phyloP scores from a whole-genome alignment of 1,140 invertebrate genomes.

The Drosophila kurseongensis region DNA sequence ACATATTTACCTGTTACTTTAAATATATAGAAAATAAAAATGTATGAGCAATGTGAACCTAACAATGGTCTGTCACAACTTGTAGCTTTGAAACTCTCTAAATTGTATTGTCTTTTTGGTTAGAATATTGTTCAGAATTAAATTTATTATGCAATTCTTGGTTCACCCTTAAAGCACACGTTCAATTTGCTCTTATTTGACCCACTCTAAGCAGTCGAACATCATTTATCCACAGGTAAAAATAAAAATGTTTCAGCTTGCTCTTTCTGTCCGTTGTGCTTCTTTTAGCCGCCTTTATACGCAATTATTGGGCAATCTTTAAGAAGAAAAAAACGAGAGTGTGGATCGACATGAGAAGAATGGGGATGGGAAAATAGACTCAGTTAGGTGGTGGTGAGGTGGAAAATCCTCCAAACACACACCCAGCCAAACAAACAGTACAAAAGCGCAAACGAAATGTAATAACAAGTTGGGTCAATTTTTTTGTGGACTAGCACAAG shows the following conservation, averaged over 20 bases:
- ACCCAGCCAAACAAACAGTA: neutral
- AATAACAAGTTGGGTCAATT: constrained; percentile 37
- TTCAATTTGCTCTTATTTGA: neutral
- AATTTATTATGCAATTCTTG: neutral
- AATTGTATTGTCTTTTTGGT: neutral
- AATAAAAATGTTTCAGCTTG: constrained; percentile 32
- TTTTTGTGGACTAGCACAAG: constrained; percentile 18
- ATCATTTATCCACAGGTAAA: constrained; percentile 39
- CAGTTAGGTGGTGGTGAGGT: neutral
- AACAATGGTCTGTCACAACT: no score
- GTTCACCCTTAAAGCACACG: neutral
- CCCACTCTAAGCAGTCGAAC: neutral
- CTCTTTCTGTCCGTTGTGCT: constrained; percentile 4
- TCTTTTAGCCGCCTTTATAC: constrained; percentile 21
- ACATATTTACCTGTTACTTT: no score
- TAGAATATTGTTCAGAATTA: neutral
- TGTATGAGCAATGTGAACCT: no score
- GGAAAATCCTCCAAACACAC: neutral
- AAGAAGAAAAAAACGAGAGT: neutral
- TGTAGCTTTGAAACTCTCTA: no score
- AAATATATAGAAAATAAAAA: no score
- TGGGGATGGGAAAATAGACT: neutral
- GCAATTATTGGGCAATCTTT: constrained; percentile 44
- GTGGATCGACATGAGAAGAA: constrained; percentile 1
- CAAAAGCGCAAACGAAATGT: constrained; percentile 34